Percentiles rank a stretch among this genome's conserved stretches.
These are phyloP conservation scores for Chaitophorus viminalis DNA, from an alignment of 2,888 invertebrate genomes.

Conservation along the genomic window DNA sequence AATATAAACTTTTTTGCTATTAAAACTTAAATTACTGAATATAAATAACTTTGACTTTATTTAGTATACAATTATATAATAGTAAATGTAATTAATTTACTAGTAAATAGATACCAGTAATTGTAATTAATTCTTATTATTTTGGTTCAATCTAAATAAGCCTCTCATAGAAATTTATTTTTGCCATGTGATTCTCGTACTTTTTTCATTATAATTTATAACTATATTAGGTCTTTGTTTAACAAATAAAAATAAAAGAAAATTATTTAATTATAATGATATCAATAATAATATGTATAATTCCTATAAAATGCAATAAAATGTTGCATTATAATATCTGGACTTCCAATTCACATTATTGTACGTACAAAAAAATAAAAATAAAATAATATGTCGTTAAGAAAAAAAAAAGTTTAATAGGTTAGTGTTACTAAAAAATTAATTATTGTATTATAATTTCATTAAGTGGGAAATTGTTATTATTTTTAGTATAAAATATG, in stretches of 20 bases:
- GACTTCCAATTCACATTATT: background rate
- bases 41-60: constrained; percentile 5
- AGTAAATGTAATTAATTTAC: background rate
- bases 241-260: background rate
- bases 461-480: background rate
- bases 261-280: background rate
- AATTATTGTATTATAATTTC: background rate
- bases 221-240: background rate
- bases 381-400: background rate
- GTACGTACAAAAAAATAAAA: background rate
- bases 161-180: background rate
- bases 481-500: background rate
- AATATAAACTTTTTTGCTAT: background rate
- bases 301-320: background rate
- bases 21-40: background rate
- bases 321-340: background rate
- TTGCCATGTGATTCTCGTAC: background rate
- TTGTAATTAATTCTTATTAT: background rate
- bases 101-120: too few relatives aligned
- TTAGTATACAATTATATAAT: background rate
- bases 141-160: background rate
- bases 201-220: background rate
- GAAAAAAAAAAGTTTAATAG: background rate
- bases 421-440: too few relatives aligned
- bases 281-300: background rate